A percentile compares a stretch with the other conserved stretches of the same genome.
phyloP scores from a whole-genome alignment of 92 coral and sea anemone species.

The Actinernus sp. region DNA sequence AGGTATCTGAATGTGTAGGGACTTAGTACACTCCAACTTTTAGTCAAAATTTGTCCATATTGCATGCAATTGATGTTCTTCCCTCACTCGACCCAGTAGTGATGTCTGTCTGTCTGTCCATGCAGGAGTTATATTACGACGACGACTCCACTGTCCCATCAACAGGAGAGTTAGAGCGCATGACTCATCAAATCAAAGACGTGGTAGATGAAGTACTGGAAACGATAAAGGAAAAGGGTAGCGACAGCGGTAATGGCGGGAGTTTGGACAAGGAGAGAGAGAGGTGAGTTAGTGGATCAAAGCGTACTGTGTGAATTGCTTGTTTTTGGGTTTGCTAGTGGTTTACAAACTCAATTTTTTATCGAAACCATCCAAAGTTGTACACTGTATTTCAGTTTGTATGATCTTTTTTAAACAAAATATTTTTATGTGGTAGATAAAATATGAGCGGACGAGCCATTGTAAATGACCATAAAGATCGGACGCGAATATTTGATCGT shows the following conservation, averaged over 20 bases:
- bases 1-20: too few species aligned
- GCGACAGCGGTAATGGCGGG: constrained; percentile 5
- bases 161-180: constrained; percentile 83
- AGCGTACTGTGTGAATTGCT: neutral
- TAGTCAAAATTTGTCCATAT: too few species aligned
- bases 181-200: constrained; percentile 96
- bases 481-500: too few species aligned
- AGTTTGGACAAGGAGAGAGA: neutral
- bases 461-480: too few species aligned
- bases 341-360: too few species aligned
- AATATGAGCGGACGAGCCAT: too few species aligned
- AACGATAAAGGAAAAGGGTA: constrained; percentile 43
- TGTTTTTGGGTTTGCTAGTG: neutral
- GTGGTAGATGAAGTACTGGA: constrained; percentile 89
- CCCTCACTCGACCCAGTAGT: neutral
- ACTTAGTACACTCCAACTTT: too few species aligned
- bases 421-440: too few species aligned
- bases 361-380: too few species aligned
- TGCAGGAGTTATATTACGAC: constrained; percentile 93
- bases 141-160: constrained; percentile 87
- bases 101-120: neutral
- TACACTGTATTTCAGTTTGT: too few species aligned
- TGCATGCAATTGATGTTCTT: too few species aligned
- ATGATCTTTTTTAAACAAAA: neutral
- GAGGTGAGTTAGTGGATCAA: constrained; percentile 6